Conservation (phyloP, 1,140 invertebrate species). For the Macrobrachium rosenbergii region DNA sequence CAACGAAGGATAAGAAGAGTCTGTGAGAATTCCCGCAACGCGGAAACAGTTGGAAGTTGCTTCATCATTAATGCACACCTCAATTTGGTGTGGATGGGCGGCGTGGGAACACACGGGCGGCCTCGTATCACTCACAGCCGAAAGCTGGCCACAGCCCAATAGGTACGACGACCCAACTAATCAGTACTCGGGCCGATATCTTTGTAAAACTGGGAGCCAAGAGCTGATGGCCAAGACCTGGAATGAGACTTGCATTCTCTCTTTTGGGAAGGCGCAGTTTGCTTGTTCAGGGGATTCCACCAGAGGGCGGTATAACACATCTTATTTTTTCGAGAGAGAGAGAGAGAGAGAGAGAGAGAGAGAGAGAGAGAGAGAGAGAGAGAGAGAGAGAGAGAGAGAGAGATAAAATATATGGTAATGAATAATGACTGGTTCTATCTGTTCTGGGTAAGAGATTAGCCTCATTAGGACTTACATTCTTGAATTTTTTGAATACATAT, state of each 20-base stretch:
- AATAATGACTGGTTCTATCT: too few relatives aligned
- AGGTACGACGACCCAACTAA: background rate
- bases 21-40: background rate
- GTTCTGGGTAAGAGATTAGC: too few relatives aligned
- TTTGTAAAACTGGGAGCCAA: background rate
- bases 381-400: slow-evolving; percentile 2
- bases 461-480: too few relatives aligned
- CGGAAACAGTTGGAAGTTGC: too few relatives aligned
- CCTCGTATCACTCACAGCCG: background rate
- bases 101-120: slow-evolving; percentile 17
- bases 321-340: too few relatives aligned
- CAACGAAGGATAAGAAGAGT: too few relatives aligned
- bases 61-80: slow-evolving; percentile 56
- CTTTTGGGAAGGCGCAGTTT: background rate
- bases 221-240: too few relatives aligned
- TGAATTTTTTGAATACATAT: background rate
- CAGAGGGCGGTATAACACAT: too few relatives aligned
- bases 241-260: background rate
- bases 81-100: slow-evolving; percentile 40
- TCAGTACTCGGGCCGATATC: background rate
- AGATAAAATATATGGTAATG: too few relatives aligned
- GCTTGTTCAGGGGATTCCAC: background rate
- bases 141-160: background rate
- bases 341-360: background rate
- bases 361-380: background rate